Base-by-base conservation (phyloP, 2,888 invertebrate genomes). In the Azorinus chamasolen region DNA sequence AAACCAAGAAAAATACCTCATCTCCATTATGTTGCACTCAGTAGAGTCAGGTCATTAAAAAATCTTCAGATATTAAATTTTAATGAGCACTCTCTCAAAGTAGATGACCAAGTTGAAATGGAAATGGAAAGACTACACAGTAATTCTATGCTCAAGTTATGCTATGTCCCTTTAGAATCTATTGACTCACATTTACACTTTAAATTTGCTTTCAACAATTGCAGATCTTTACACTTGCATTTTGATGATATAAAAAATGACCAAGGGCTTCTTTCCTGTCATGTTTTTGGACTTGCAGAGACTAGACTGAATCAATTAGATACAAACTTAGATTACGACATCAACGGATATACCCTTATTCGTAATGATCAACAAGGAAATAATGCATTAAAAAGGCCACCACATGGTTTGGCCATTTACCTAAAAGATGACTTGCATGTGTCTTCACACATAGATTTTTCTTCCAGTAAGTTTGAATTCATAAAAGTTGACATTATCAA, bases 21-120 rank as follows among this genome's bases (percentile, higher is more conserved):
- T n/a, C n/a, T n/a, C n/a, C n/a, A n/a, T n/a, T n/a, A n/a, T 74
- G 77, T 78, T 61, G 77, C 71, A 24, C 24, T 77, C 12, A 71
- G 68, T 41, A 54, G 77, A 54, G 76, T 77, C 18, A 59, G 70
- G 25, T 71, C 74, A 18, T 32, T 75, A 16, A 24, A 58, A 59
- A 57, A 66, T 10, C 53, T 79, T 20, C 61, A 75, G 16, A 75
- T 79, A 51, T 20, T 79, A 12, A 63, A 79, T 61, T 68, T 79
- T 27, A 75, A 79, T 69, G 61, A 72, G 32, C 45, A 63, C 22
- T 63, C 62, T 18, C 27, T 79, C 18, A 20, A 39, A 45, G 57
- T 62, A 22, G 73, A 73, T 62, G 66, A 70, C 32, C 51, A 54
- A 45, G 79, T 74, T 54, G 37, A 66, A 43, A 39, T 32, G 46